Percentiles rank a stretch among this genome's conserved stretches.
phyloP scores from a whole-genome alignment of 2,797 vertebrate species.

The Phrynocephalus vlangalii region DNA sequence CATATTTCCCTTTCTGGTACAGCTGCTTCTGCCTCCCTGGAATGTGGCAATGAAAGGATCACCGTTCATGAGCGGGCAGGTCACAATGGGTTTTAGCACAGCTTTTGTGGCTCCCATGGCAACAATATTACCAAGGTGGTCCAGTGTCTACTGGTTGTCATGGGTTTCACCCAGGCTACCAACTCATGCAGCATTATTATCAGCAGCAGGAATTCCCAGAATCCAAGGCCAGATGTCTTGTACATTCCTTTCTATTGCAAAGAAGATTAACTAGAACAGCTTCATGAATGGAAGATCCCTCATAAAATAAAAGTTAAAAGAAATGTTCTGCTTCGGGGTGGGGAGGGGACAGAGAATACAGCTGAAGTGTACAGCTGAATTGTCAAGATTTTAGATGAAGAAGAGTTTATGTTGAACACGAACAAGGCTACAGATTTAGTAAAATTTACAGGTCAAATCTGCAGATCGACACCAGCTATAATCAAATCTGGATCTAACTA shows the following conservation, averaged over 20 bases:
- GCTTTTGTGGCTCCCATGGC: slow-evolving; percentile 10
- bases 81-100: not conserved
- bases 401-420: not conserved
- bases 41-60: not conserved
- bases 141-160: slow-evolving; percentile 10
- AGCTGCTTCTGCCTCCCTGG: slow-evolving; percentile 11
- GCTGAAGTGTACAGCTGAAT: not conserved
- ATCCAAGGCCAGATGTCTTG: not conserved
- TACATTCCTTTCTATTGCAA: not conserved
- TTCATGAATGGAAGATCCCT: not conserved
- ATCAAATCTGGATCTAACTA: not conserved
- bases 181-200: not conserved
- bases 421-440: not conserved
- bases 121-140: slow-evolving; percentile 3
- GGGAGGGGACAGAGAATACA: not conserved
- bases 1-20: not conserved
- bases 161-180: not conserved
- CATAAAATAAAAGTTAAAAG: not conserved
- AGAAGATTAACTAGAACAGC: not conserved
- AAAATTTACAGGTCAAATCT: not conserved
- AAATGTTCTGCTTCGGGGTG: not conserved
- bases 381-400: not conserved
- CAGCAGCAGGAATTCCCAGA: not conserved
- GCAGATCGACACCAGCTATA: not conserved
- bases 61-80: not conserved